These are phyloP conservation scores for Odontocolon sp. DNA, from an alignment of 2,888 invertebrate species.

Conservation along the genomic window DNA sequence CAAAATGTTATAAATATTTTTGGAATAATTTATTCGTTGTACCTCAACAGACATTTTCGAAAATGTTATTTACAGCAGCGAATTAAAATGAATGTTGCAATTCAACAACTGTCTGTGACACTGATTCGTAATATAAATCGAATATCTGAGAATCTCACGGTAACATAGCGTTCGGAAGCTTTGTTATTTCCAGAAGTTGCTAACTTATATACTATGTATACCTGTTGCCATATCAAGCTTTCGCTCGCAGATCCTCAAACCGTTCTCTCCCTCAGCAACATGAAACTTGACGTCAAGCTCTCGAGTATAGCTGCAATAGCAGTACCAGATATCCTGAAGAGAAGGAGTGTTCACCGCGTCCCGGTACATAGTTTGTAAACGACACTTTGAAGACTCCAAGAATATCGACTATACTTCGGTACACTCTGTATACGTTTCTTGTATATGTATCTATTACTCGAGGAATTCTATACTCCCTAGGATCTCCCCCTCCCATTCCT, in stretches of 20 bases:
- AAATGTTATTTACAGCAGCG: too few species aligned
- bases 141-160: background rate
- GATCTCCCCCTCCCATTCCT: background rate
- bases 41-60: too few species aligned
- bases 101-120: background rate
- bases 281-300: constrained; percentile 36
- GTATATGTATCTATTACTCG: constrained; percentile 6
- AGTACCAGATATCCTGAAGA: constrained; percentile 27
- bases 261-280: constrained; percentile 40
- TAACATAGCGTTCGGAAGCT: constrained; percentile 30
- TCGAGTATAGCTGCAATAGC: constrained; percentile 20
- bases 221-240: constrained; percentile 41
- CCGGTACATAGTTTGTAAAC: constrained; percentile 48
- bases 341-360: constrained; percentile 34
- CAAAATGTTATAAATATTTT: too few species aligned
- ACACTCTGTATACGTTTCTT: too few species aligned
- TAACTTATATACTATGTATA: constrained; percentile 35
- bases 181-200: constrained; percentile 48
- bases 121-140: background rate
- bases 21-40: too few species aligned
- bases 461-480: constrained; percentile 22
- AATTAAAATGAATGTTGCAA: too few species aligned
- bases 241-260: constrained; percentile 48
- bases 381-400: constrained; percentile 50
- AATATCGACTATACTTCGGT: constrained; percentile 46